Percentiles rank a stretch among this genome's conserved stretches.
phyloP scores from a whole-genome alignment of 2,797 vertebrate genomes.

The Cossypha niveicapilla region DNA sequence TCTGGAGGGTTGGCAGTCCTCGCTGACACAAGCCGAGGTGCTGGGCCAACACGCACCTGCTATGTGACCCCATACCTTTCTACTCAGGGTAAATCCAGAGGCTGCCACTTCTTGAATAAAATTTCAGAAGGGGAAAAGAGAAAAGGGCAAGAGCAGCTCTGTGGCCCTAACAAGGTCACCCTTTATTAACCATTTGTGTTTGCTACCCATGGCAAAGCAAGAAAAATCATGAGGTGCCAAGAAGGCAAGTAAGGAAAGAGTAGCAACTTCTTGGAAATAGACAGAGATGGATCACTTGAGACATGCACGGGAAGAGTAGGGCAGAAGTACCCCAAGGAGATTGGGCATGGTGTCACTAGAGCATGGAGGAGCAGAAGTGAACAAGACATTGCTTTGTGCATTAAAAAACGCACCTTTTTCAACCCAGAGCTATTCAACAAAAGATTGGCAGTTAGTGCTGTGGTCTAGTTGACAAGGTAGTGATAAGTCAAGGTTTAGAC shows the following conservation, averaged over 20 bases:
- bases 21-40: neutral
- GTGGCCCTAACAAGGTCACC: neutral
- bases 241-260: neutral
- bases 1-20: neutral
- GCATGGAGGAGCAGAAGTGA: neutral
- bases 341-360: neutral
- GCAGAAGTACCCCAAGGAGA: neutral
- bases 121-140: neutral
- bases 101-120: neutral
- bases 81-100: neutral
- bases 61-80: neutral
- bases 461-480: neutral
- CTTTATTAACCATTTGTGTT: neutral
- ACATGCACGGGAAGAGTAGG: neutral
- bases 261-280: neutral
- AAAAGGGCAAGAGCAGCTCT: neutral
- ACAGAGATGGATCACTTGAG: neutral
- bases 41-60: accelerated
- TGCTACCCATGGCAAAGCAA: neutral
- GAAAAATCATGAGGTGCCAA: neutral
- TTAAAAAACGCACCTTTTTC: neutral
- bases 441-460: accelerated
- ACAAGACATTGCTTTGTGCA: accelerated
- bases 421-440: neutral
- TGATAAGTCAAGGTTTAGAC: neutral